phyloP scores from a whole-genome alignment of 2,797 vertebrate genomes.

The Synaphobranchus kaupii region DNA sequence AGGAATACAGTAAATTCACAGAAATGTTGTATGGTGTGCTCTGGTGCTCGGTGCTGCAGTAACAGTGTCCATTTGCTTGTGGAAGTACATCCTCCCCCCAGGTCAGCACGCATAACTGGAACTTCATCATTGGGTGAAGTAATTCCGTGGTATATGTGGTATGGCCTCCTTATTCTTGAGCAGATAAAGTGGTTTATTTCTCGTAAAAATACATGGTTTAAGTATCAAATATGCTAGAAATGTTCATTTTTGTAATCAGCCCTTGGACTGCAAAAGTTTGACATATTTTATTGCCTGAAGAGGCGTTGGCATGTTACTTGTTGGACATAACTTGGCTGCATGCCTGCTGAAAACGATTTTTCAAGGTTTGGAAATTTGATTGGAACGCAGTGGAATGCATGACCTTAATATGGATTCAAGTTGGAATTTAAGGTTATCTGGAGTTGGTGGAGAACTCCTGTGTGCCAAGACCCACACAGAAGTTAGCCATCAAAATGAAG shows the following conservation, averaged over 20 bases:
- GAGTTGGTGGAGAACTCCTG: background rate
- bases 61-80: background rate
- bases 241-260: background rate
- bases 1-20: background rate
- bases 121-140: background rate
- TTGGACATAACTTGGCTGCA: slow-evolving; percentile 1
- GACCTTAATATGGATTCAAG: background rate
- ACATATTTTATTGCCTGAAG: background rate
- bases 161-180: background rate
- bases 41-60: background rate
- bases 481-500: background rate
- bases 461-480: background rate
- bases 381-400: background rate
- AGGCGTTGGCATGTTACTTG: background rate
- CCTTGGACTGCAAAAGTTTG: background rate
- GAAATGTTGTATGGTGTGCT: background rate
- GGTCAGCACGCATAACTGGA: background rate
- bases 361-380: background rate
- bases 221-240: background rate
- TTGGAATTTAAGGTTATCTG: background rate
- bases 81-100: background rate
- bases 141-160: background rate
- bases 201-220: background rate
- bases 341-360: background rate
- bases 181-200: background rate